Percentiles rank a stretch among this genome's conserved stretches.
These are phyloP conservation scores for Epizoanthus ramosus DNA, from an alignment of 92 coral and sea anemone species.

Conservation along the genomic window DNA sequence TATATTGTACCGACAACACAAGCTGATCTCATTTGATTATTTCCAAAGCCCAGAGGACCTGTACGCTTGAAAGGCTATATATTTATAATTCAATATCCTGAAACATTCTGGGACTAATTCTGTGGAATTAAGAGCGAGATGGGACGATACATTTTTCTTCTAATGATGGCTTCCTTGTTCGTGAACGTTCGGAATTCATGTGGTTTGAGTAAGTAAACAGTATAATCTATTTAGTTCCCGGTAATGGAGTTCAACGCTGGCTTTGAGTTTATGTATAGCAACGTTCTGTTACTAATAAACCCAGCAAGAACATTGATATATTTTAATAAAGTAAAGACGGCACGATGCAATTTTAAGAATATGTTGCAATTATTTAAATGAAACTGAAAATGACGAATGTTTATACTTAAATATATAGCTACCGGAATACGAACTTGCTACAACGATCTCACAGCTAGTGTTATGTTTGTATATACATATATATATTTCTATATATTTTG, in stretches of 20 bases:
- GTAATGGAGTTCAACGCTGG: not conserved
- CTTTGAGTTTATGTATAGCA: not conserved
- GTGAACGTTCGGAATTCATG: not conserved
- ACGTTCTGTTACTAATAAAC: not conserved
- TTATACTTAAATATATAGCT: too few species aligned
- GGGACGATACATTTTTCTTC: not conserved
- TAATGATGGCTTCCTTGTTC: not conserved
- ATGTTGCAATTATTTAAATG: not conserved
- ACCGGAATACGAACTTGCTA: not conserved
- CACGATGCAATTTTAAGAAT: not conserved
- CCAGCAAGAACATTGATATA: not conserved
- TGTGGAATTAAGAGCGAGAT: not conserved
- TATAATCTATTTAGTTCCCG: not conserved
- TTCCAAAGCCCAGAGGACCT: too few species aligned
- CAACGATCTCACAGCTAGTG: not conserved
- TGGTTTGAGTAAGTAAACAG: slow-evolving; percentile 17
- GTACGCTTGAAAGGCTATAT: too few species aligned
- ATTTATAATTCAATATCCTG: too few species aligned
- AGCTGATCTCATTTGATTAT: too few species aligned
- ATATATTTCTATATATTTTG: too few species aligned
- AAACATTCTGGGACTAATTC: not conserved
- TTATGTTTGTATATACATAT: too few species aligned
- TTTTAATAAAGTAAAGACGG: not conserved
- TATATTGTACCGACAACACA: too few species aligned
- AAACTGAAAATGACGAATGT: slow-evolving; percentile 5